Conservation (phyloP, 2,113 vertebrate species). For the Aptenodytes forsteri region DNA sequence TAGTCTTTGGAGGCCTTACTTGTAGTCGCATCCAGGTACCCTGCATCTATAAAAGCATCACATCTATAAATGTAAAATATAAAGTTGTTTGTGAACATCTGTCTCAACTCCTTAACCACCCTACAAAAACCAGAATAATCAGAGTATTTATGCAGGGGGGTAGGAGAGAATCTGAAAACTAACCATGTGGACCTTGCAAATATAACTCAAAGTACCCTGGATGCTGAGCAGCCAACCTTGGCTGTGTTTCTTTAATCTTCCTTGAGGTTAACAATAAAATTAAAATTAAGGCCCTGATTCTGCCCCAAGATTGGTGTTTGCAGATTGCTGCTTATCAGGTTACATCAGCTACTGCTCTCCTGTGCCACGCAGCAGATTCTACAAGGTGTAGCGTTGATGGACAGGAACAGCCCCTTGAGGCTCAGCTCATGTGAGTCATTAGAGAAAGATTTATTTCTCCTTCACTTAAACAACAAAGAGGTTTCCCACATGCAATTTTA, state of each 20-base stretch:
- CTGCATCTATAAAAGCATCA: background rate
- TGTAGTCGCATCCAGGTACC: background rate
- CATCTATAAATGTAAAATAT: background rate
- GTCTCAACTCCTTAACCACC: background rate
- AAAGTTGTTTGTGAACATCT: background rate
- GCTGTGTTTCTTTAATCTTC: background rate
- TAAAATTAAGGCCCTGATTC: slow-evolving; percentile 5
- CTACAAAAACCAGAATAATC: background rate
- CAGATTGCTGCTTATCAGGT: background rate
- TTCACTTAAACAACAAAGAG: slow-evolving; percentile 4
- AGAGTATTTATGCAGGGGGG: background rate
- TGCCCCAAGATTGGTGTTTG: background rate
- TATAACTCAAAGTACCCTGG: background rate
- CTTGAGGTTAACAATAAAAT: slow-evolving; percentile 9
- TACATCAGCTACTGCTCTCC: background rate
- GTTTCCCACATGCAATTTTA: slow-evolving; percentile 7
- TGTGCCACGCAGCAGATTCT: background rate
- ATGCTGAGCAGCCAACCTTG: background rate
- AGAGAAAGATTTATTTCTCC: slow-evolving; percentile 38
- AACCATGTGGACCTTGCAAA: background rate
- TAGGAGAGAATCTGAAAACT: background rate
- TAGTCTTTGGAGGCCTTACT: background rate
- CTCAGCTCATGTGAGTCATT: slow-evolving; percentile 1
- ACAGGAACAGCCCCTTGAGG: background rate
- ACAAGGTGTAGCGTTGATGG: background rate